Evolutionary conservation across 2,888 invertebrate species (phyloP).

Genomic region (Sycophila texana): DNA sequence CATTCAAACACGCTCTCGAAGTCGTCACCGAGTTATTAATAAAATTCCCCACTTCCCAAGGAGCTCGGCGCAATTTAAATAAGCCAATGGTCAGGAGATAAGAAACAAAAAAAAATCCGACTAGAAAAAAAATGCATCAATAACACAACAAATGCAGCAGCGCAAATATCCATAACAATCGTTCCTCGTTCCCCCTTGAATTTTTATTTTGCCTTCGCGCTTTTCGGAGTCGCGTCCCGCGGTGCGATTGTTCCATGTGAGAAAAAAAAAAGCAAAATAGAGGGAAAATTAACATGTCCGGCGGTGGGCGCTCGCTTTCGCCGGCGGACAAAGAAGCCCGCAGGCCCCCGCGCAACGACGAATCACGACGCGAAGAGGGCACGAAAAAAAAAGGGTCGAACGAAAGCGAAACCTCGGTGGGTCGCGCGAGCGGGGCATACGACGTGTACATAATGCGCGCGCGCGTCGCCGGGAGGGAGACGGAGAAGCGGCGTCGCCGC

Average conservation of each 20-base stretch:
- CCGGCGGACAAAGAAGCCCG: conserved; percentile 26
- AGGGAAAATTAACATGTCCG: conserved; percentile 44
- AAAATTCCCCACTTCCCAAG: too few relatives aligned
- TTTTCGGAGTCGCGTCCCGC: conserved; percentile 16
- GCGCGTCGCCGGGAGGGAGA: conserved; percentile 46
- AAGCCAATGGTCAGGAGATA: too few relatives aligned
- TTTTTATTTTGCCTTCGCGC: neutral
- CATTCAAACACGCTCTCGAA: too few relatives aligned
- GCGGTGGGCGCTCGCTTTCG: neutral
- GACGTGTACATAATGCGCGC: conserved; percentile 21
- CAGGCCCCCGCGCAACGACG: neutral
- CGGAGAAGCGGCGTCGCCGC: conserved; percentile 47
- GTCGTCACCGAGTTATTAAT: too few relatives aligned
- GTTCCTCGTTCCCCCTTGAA: neutral
- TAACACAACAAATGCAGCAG: too few relatives aligned
- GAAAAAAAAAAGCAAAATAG: conserved; percentile 2
- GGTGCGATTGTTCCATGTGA: neutral
- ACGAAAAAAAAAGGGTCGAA: conserved; percentile 66
- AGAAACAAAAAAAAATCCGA: too few relatives aligned
- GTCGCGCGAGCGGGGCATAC: neutral
- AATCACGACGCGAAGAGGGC: conserved; percentile 44
- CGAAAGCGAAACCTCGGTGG: conserved; percentile 64
- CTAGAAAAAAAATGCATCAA: too few relatives aligned
- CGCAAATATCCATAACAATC: too few relatives aligned
- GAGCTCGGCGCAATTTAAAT: too few relatives aligned